Conservation (phyloP, 1,140 invertebrate genomes). For the Drosophila ironensis region DNA sequence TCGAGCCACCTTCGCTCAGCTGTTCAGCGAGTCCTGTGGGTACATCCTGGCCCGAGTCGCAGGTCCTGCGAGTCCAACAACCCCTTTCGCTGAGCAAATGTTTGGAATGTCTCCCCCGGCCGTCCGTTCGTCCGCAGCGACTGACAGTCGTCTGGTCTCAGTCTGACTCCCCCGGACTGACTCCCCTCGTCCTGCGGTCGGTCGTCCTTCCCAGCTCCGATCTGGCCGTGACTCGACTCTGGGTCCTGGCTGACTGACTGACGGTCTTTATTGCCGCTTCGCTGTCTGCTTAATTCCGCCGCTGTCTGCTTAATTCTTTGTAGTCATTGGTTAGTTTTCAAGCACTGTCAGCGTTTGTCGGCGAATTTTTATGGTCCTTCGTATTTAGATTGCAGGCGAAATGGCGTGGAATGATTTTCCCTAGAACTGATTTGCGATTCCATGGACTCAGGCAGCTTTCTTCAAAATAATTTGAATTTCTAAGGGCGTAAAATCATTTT, state of each 20-base stretch:
- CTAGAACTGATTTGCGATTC: too few species aligned
- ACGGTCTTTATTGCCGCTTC: constrained; percentile 32
- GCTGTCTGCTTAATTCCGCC: constrained; percentile 23
- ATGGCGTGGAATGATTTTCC: too few species aligned
- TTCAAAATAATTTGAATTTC: too few species aligned
- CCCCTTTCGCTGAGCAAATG: constrained; percentile 54
- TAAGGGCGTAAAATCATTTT: too few species aligned
- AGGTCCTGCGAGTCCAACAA: constrained; percentile 66
- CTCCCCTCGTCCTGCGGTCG: too few species aligned
- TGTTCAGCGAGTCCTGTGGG: constrained; percentile 36
- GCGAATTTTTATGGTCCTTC: constrained; percentile 15
- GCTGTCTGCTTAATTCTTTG: constrained; percentile 41
- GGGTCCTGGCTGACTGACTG: too few species aligned
- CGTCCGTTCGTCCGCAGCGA: constrained; percentile 32
- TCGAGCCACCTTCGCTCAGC: constrained; percentile 46
- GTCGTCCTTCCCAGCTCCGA: too few species aligned
- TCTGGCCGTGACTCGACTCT: constrained; percentile 37
- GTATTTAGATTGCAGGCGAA: background rate
- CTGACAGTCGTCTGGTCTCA: constrained; percentile 50
- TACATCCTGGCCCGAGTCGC: constrained; percentile 43
- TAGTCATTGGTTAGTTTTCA: constrained; percentile 44
- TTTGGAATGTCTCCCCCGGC: constrained; percentile 29
- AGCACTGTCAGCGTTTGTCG: constrained; percentile 29
- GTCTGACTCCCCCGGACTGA: constrained; percentile 14
- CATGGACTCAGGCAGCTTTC: too few species aligned